Evolutionary conservation across 2,888 invertebrate species (phyloP).

Genomic region (Oscheius sp.): DNA sequence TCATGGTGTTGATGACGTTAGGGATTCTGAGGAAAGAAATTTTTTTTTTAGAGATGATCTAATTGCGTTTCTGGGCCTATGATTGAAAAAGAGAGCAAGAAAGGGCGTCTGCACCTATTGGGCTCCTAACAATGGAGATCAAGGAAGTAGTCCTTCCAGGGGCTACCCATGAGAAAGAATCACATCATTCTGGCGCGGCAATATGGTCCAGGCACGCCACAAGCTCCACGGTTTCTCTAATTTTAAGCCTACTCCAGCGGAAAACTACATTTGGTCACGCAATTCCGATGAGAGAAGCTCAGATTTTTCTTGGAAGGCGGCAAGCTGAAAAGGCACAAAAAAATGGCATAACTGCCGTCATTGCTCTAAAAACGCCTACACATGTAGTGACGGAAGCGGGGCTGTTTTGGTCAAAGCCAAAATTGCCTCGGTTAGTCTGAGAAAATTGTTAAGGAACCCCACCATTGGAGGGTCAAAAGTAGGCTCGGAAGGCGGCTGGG

Average conservation of each 20-base stretch:
- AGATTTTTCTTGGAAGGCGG: too few species aligned
- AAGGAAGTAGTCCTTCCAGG: background rate
- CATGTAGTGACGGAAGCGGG: too few species aligned
- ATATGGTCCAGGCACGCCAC: conserved; percentile 23
- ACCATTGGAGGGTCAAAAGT: too few species aligned
- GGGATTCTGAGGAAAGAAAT: background rate
- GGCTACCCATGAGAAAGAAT: conserved; percentile 1
- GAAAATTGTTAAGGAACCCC: too few species aligned
- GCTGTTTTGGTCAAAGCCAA: too few species aligned
- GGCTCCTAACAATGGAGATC: background rate
- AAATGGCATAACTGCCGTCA: too few species aligned
- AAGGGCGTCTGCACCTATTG: background rate
- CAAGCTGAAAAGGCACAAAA: too few species aligned
- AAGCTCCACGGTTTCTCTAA: conserved; percentile 22
- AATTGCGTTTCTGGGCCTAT: background rate
- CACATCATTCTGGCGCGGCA: conserved; percentile 16
- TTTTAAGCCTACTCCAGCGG: conserved; percentile 31
- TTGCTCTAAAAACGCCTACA: too few species aligned
- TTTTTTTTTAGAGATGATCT: too few species aligned
- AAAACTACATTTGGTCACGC: conserved; percentile 34
- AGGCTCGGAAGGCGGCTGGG: too few species aligned
- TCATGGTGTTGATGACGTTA: background rate
- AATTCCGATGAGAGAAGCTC: background rate
- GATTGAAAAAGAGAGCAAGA: background rate
- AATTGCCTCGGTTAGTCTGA: too few species aligned